Percentiles rank a stretch among this genome's conserved stretches.
Conservation (phyloP, 1,140 invertebrate species). For the Epicauta chinensis region DNA sequence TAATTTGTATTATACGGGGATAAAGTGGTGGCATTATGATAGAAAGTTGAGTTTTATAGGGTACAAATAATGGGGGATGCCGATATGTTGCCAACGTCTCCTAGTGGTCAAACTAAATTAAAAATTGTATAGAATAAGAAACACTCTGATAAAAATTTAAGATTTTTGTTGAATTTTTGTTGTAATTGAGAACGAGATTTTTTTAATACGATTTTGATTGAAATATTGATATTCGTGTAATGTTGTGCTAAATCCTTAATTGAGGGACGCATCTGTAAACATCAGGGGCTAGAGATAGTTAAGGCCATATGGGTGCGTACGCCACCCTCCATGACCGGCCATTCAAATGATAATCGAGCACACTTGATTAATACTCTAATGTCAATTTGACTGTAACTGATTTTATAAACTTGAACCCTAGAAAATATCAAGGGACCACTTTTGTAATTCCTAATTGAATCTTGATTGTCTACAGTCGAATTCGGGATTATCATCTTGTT, state of each 20-base stretch:
- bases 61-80: slow-evolving; percentile 12
- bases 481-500: no score
- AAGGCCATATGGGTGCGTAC: slow-evolving; percentile 36
- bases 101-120: slow-evolving; percentile 37
- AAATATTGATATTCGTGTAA: background rate
- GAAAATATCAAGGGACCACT: slow-evolving; percentile 19
- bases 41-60: slow-evolving; percentile 26
- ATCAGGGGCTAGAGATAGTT: slow-evolving; percentile 17
- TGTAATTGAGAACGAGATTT: no score
- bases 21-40: slow-evolving; percentile 37
- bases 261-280: slow-evolving; percentile 29
- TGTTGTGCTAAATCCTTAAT: background rate
- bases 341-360: slow-evolving; percentile 37
- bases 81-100: slow-evolving; percentile 2
- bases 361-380: slow-evolving; percentile 42
- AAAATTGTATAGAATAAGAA: no score
- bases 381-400: slow-evolving; percentile 41
- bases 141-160: no score
- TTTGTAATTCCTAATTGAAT: background rate
- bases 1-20: slow-evolving; percentile 39
- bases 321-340: slow-evolving; percentile 1
- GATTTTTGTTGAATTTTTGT: no score
- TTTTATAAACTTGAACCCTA: slow-evolving; percentile 32
- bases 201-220: background rate
- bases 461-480: no score